A percentile compares a stretch with the other conserved stretches of the same genome.
These are phyloP conservation scores for Misgurnus mizolepis DNA, from an alignment of 2,113 vertebrate genomes.

Conservation along the genomic window DNA sequence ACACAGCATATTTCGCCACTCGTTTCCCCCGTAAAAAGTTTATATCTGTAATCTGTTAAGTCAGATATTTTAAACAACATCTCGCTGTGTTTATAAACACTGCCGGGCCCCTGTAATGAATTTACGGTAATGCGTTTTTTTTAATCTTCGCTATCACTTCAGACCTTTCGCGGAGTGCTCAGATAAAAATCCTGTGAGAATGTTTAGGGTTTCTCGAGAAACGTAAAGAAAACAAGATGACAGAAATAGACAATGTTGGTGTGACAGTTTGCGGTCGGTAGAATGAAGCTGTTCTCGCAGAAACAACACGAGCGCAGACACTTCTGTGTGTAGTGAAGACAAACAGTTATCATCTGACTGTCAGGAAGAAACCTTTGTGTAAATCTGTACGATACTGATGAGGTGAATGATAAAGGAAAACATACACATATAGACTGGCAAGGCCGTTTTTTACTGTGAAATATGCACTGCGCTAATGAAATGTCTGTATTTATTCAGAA, in stretches of 20 bases:
- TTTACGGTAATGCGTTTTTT: slow-evolving; percentile 77
- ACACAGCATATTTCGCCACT: slow-evolving; percentile 70
- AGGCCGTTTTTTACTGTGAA: slow-evolving; percentile 1
- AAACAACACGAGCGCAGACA: slow-evolving; percentile 52
- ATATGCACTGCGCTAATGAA: slow-evolving; percentile 4
- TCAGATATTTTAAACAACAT: slow-evolving; percentile 80
- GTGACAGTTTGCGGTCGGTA: slow-evolving; percentile 19
- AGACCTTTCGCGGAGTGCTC: slow-evolving; percentile 42
- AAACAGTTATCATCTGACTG: slow-evolving; percentile 30
- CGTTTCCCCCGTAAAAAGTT: slow-evolving; percentile 74
- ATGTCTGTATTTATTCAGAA: slow-evolving; percentile 21
- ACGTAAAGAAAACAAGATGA: slow-evolving; percentile 1
- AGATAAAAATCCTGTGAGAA: slow-evolving; percentile 45
- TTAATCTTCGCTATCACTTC: slow-evolving; percentile 51
- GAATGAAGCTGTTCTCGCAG: slow-evolving; percentile 36
- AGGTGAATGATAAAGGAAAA: slow-evolving; percentile 38
- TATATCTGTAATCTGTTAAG: slow-evolving; percentile 80
- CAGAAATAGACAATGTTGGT: slow-evolving; percentile 28
- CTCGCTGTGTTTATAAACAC: slow-evolving; percentile 78
- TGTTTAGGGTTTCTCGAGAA: slow-evolving; percentile 21
- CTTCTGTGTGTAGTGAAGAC: slow-evolving; percentile 45
- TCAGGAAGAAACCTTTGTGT: background rate
- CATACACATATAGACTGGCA: slow-evolving; percentile 14
- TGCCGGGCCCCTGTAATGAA: slow-evolving; percentile 79
- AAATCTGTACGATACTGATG: slow-evolving; percentile 21